Base-by-base conservation (phyloP, 2,888 invertebrate species). In the Autographa pulchrina region DNA sequence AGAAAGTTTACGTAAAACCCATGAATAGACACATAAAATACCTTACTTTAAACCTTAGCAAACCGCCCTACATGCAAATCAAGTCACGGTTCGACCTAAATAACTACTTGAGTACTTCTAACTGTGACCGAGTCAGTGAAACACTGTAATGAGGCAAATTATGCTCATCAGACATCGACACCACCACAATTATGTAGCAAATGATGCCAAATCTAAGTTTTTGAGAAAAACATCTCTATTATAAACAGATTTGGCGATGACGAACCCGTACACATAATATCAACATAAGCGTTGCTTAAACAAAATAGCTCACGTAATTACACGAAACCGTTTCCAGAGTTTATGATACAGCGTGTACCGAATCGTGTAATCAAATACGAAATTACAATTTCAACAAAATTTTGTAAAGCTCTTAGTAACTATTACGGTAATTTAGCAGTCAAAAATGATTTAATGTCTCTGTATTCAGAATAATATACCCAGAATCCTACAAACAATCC, bases 21-120 rank as follows among this genome's bases (percentile, higher is more conserved):
- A 85, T 90, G 88, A 92, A 90, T 91, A 91, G 89, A 87, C 82
- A 88, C 88, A 92, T 90, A 91, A 90, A 92, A 87, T 88, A 91
- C 85, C 88, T 81, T 74, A 88, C 86, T 90, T 64, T 69, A 63
- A 89, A 88, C 81, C 83, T 86, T 87, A 88, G 82, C 84, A 81
- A 88, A 87, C 88, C 88, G 91, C 90, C 92, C 91, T 90, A 92
- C 92, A 94, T 93, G 93, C 93, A 94, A 94, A 94, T 93, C 92
- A 89, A 94, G 94, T 94, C 94, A 94, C 94, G 92, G 91, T 85
- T 86, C 90, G 90, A 92, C 92, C 94, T 92, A 91, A 93, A 94
- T 93, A 91, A 92, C 91, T 85, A 86, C 77, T 86, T 78, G 84
- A 87, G 86, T 89, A 90, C 88, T 88, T 90, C 88, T 89, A 88